phyloP scores from a whole-genome alignment of 2,888 invertebrate species.

The Poecilus cupreus region DNA sequence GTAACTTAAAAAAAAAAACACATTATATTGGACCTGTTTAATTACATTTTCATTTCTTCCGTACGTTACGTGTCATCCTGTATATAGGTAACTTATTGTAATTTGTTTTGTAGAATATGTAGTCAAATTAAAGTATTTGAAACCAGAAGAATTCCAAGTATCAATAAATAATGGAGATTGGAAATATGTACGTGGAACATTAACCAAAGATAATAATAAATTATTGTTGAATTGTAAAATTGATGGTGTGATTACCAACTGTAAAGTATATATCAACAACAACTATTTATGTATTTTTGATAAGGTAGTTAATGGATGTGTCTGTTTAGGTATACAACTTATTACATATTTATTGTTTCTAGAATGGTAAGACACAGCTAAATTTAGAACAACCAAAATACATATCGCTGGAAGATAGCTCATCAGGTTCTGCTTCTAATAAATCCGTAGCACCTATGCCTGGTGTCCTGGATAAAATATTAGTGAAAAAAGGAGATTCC shows the following conservation, averaged over 20 bases:
- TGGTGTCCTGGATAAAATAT: conserved; percentile 93
- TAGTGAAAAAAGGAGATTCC: conserved; percentile 86
- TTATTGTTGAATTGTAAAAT: conserved; percentile 74
- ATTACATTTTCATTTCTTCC: no score
- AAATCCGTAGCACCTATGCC: conserved; percentile 94
- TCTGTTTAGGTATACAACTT: not conserved
- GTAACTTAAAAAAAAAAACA: no score
- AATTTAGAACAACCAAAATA: conserved; percentile 78
- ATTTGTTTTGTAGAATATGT: conserved; percentile 72
- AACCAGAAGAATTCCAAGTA: conserved; percentile 72
- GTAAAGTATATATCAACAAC: conserved; percentile 76
- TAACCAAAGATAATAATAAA: conserved; percentile 70
- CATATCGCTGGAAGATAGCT: conserved; percentile 71
- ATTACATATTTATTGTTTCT: conserved; percentile 44
- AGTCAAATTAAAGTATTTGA: conserved; percentile 77
- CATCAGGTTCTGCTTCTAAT: conserved; percentile 72
- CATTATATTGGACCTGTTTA: no score
- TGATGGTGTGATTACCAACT: conserved; percentile 75
- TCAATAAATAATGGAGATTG: conserved; percentile 75
- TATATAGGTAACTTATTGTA: not conserved
- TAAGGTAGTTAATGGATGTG: conserved; percentile 70
- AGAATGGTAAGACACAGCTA: conserved; percentile 83
- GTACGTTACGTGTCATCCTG: no score
- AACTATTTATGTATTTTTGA: conserved; percentile 80
- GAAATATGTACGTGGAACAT: conserved; percentile 74